Evolutionary conservation across 2,797 vertebrate species (phyloP), one percentile per base, ranked within the genome.

Genomic region (Leptoclinus maculatus): DNA sequence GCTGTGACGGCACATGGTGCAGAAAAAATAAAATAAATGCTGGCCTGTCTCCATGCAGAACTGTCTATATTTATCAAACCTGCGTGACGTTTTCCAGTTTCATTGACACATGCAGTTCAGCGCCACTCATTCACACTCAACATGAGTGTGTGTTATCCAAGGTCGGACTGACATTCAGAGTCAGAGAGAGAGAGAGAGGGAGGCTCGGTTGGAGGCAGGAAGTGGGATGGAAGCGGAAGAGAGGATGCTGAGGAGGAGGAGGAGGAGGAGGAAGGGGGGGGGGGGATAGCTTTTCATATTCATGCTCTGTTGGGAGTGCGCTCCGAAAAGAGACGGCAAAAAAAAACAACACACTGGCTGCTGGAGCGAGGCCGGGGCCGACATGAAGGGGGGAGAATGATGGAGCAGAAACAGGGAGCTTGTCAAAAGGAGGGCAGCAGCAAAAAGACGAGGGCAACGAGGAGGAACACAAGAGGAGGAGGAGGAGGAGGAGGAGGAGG

Each of bases 341-440:
- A 43, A 43, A 43, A 43, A 43, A 2, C 5, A 39, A 13, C 59
- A 75, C 29, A 39, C 12, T 7, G 60, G 77, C 83, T 78, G 88
- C 76, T 80, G 80, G 80, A 91, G 90, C 80, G 86, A 86, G 80
- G 87, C 70, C 73, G 83, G 12, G 86, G 85, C 85, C 72, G 89
- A 91, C 85, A 92, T 92, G 90, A 90, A 83, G 80, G 79, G 84
- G 78, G 83, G 79, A 78, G 79, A 70, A 85, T 83, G 90, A 89
- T 74, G 89, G 86, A 89, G 87, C 88, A 89, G 90, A 89, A 91
- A 92, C 88, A 88, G 81, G 90, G 87, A 92, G 90, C 89, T 90
- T 91, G 92, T 91, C 89, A 87, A 75, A 88, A 92, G 88, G 87
- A 88, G 90, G 85, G 88, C 87, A 83, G 87, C 84, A 79, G 87